phyloP scores from a whole-genome alignment of 1,140 invertebrate species.

The Ceratina calcarata region DNA sequence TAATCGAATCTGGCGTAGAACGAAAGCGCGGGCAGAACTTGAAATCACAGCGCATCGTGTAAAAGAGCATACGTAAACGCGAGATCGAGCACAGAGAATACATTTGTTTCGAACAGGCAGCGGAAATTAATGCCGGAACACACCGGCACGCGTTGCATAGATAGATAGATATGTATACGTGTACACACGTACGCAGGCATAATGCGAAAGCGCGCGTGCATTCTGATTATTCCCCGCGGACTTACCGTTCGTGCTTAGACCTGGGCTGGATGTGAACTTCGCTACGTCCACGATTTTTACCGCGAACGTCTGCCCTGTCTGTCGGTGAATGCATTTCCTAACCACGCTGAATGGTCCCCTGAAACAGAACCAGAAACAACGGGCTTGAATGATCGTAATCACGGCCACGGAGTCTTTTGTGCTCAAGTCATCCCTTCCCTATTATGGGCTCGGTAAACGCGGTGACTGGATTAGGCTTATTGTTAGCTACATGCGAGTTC shows the following conservation, averaged over 20 bases:
- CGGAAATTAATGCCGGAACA: conserved; percentile 53
- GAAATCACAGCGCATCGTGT: conserved; percentile 19
- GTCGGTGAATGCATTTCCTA: conserved; percentile 95
- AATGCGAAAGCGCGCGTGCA: neutral
- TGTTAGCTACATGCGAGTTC: conserved; percentile 12
- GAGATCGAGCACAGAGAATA: conserved; percentile 7
- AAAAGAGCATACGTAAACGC: conserved; percentile 37
- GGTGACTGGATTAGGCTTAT: conserved; percentile 7
- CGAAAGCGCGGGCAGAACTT: neutral
- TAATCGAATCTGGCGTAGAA: conserved; percentile 48
- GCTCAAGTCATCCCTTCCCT: neutral
- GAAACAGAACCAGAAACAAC: conserved; percentile 74
- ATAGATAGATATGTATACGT: neutral
- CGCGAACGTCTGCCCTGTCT: conserved; percentile 97
- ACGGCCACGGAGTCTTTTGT: neutral
- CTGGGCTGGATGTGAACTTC: conserved; percentile 97
- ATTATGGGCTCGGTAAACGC: conserved; percentile 16
- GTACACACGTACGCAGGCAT: no score
- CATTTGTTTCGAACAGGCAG: conserved; percentile 39
- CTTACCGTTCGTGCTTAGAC: conserved; percentile 96
- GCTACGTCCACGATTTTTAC: conserved; percentile 99
- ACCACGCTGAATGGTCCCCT: conserved; percentile 99
- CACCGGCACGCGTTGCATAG: no score
- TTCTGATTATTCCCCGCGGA: conserved; percentile 2
- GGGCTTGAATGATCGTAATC: conserved; percentile 39